These are phyloP conservation scores for Ophonus ardosiacus DNA, from an alignment of 2,888 invertebrate species.

Conservation along the genomic window DNA sequence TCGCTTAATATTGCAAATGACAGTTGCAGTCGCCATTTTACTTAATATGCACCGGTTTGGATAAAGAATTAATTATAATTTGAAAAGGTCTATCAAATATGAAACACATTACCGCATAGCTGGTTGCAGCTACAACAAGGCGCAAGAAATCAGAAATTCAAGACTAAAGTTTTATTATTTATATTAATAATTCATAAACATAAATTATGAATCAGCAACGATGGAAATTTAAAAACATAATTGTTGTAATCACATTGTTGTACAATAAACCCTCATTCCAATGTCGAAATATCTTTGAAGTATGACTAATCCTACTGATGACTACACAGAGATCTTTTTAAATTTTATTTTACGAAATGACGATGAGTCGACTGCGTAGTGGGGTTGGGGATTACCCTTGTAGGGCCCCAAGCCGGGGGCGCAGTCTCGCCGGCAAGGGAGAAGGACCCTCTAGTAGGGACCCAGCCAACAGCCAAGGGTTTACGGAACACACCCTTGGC, in stretches of 20 bases:
- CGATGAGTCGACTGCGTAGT: background rate
- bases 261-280: constrained; percentile 14
- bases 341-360: constrained; percentile 44
- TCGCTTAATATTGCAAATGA: no score
- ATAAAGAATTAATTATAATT: no score
- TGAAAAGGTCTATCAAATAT: background rate
- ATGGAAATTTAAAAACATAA: background rate
- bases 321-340: constrained; percentile 34
- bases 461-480: constrained; percentile 18
- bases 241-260: constrained; percentile 31
- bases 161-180: background rate
- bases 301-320: constrained; percentile 40
- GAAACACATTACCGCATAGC: background rate
- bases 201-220: constrained; percentile 18
- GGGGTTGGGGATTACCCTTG: constrained; percentile 33
- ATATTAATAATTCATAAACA: constrained; percentile 19
- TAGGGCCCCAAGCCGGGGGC: constrained; percentile 40
- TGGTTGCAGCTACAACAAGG: background rate
- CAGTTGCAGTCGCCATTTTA: no score
- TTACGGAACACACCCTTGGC: constrained; percentile 40
- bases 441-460: constrained; percentile 32
- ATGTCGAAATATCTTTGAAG: constrained; percentile 39
- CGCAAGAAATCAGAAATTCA: background rate
- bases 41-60: no score
- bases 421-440: constrained; percentile 40